Evolutionary conservation across 2,113 vertebrate genomes (phyloP).

Genomic region (Brachirus orientalis): DNA sequence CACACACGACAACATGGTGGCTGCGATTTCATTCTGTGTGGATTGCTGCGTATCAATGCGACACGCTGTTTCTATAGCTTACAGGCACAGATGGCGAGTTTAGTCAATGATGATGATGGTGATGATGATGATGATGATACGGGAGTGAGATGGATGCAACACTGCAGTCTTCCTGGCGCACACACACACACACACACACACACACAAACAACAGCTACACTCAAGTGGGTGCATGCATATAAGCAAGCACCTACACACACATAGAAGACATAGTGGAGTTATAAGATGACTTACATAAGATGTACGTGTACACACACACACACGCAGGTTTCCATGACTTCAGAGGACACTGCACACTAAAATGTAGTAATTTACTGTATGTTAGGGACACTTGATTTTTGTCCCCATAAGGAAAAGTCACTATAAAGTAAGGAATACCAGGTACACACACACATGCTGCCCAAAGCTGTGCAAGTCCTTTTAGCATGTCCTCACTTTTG

Average conservation of each 20-base stretch:
- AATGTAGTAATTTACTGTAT: no score
- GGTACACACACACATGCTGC: no score
- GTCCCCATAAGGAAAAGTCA: no score
- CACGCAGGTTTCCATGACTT: not conserved
- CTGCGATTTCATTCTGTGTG: conserved; percentile 27
- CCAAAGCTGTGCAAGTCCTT: no score
- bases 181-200: conserved; percentile 9
- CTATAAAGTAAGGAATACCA: no score
- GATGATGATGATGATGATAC: no score
- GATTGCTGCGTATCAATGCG: conserved; percentile 41
- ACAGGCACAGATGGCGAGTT: conserved; percentile 66
- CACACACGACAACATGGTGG: conserved; percentile 6
- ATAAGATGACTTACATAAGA: conserved; percentile 75
- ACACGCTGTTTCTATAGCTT: conserved; percentile 55
- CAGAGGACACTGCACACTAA: no score
- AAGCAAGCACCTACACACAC: conserved; percentile 31
- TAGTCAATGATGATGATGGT: conserved; percentile 55
- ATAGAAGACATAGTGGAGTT: conserved; percentile 47
- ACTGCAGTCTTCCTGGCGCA: conserved; percentile 45
- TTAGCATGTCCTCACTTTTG: no score
- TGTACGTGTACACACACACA: conserved; percentile 37
- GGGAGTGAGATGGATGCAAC: conserved; percentile 51
- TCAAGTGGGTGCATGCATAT: conserved; percentile 13
- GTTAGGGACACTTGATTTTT: no score
- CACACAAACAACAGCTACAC: conserved; percentile 16